Evolutionary conservation across 2,797 vertebrate genomes (phyloP).

Genomic region (Euthynnus affinis): DNA sequence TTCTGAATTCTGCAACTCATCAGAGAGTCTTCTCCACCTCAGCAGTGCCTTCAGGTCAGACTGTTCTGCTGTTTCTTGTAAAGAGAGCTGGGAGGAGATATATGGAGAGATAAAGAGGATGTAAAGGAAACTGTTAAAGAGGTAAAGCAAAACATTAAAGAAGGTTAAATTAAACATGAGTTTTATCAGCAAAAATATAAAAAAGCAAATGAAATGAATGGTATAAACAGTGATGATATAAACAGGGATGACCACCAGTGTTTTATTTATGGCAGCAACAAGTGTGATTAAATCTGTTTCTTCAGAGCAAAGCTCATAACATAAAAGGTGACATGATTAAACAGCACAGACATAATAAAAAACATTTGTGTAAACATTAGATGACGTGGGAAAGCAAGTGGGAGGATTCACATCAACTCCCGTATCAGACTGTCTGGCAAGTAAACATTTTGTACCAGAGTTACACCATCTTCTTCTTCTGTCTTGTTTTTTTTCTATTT

Average conservation of each 20-base stretch:
- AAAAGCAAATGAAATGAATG: constrained; percentile 3
- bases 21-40: constrained; percentile 91
- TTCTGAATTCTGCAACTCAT: constrained; percentile 92
- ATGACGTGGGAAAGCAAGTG: constrained; percentile 53
- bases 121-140: constrained; percentile 7
- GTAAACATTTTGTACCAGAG: constrained; percentile 7
- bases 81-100: constrained; percentile 82
- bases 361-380: constrained; percentile 61
- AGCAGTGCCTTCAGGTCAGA: constrained; percentile 91
- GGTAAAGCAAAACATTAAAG: neutral
- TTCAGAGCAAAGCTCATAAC: constrained; percentile 30
- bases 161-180: constrained; percentile 7
- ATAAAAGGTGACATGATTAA: constrained; percentile 49
- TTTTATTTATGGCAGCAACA: constrained; percentile 32
- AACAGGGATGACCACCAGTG: neutral
- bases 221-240: too few species aligned
- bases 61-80: constrained; percentile 83
- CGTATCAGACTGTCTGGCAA: constrained; percentile 44
- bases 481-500: constrained; percentile 16
- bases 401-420: constrained; percentile 45
- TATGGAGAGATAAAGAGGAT: constrained; percentile 1
- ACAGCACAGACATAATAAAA: constrained; percentile 49
- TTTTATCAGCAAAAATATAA: constrained; percentile 11
- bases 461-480: constrained; percentile 20
- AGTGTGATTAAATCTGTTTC: constrained; percentile 5